These are phyloP conservation scores for Nematolebias whitei DNA, from an alignment of 2,113 vertebrate genomes.

Conservation along the genomic window DNA sequence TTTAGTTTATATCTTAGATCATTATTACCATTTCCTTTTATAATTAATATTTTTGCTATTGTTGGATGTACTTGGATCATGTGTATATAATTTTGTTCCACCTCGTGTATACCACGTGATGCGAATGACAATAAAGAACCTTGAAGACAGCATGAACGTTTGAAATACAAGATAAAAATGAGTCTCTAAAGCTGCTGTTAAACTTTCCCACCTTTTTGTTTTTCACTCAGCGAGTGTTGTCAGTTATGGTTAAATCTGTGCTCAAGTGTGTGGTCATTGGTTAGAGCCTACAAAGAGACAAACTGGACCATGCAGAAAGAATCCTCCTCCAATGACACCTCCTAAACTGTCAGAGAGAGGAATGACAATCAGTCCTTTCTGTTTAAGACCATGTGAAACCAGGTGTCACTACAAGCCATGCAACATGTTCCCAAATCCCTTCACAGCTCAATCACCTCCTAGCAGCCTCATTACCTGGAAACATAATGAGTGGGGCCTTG, in stretches of 20 bases:
- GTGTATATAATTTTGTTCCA: too few species aligned
- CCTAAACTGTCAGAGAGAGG: neutral
- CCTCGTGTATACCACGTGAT: too few species aligned
- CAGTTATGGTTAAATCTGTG: neutral
- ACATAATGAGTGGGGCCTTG: conserved; percentile 59
- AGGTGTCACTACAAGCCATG: conserved; percentile 13
- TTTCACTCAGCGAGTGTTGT: too few species aligned
- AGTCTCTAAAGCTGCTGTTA: neutral
- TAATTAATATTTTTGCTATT: too few species aligned
- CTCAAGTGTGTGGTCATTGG: neutral
- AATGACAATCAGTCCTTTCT: neutral
- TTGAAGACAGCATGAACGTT: too few species aligned
- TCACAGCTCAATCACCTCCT: conserved; percentile 54
- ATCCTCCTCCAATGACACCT: neutral
- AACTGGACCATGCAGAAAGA: neutral
- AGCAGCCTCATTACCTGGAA: conserved; percentile 60
- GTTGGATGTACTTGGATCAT: too few species aligned
- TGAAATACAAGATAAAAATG: too few species aligned
- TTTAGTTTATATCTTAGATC: too few species aligned
- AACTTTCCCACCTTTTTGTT: too few species aligned
- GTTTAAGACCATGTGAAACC: conserved; percentile 15
- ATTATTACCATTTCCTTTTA: too few species aligned
- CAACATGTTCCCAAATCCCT: conserved; percentile 32
- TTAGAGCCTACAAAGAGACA: neutral
- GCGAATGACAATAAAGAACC: too few species aligned